Percentiles rank a stretch among this genome's conserved stretches.
Evolutionary conservation across 2,797 vertebrate genomes (phyloP).

Genomic region (Acanthis flammea): DNA sequence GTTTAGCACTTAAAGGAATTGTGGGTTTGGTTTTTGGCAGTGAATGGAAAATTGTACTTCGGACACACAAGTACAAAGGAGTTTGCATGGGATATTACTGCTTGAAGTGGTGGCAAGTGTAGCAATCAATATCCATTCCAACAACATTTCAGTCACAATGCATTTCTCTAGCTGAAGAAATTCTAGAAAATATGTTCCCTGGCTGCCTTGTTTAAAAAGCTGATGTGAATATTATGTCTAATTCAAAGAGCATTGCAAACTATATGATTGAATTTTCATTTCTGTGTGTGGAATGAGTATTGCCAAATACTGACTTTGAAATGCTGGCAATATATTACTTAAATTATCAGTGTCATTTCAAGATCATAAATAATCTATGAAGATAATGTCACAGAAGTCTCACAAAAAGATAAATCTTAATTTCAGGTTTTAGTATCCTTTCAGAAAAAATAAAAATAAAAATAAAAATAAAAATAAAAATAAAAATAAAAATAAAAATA

Average conservation of each 20-base stretch:
- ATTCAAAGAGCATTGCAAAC: constrained; percentile 18
- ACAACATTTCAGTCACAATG: background rate
- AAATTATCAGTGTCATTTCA: background rate
- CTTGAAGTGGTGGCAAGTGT: background rate
- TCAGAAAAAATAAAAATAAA: background rate
- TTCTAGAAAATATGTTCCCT: background rate
- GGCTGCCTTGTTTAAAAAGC: background rate
- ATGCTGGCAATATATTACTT: background rate
- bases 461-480: no score
- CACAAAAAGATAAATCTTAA: background rate
- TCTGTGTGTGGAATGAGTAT: background rate
- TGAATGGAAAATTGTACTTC: background rate
- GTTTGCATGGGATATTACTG: background rate
- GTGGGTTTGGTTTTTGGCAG: background rate
- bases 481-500: background rate
- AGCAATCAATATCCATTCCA: background rate
- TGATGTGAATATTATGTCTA: background rate
- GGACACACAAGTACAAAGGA: background rate
- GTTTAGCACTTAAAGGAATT: background rate
- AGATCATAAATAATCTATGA: background rate
- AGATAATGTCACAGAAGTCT: background rate
- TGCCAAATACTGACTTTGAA: background rate
- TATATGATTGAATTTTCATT: constrained; percentile 13
- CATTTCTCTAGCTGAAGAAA: background rate
- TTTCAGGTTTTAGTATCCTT: background rate